Evolutionary conservation across 2,888 invertebrate species (phyloP).

Genomic region (Athrips mouffetella): DNA sequence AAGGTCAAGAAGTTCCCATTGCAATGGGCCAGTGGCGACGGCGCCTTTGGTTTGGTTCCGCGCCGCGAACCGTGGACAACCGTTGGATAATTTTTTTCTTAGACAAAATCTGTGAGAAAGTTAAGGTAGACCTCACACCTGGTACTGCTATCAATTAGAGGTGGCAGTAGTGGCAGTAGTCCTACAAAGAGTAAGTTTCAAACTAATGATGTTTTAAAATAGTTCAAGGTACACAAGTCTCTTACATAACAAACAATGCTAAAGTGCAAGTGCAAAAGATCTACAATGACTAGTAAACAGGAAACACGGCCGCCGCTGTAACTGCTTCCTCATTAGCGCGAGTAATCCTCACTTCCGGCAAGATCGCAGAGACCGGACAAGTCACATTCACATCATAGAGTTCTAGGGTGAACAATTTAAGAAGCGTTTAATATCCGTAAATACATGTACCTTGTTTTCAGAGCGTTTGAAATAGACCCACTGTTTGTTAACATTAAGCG

Average conservation of each 20-base stretch:
- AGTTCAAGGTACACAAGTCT: no score
- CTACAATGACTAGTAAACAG: constrained; percentile 4
- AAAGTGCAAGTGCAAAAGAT: not conserved
- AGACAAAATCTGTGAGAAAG: not conserved
- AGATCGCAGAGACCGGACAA: constrained; percentile 18
- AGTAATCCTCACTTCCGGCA: constrained; percentile 62
- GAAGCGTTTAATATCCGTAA: not conserved
- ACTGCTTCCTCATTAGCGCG: constrained; percentile 69
- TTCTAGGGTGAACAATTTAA: not conserved
- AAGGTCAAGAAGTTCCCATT: constrained; percentile 74
- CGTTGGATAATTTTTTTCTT: constrained; percentile 39
- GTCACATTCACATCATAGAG: no score
- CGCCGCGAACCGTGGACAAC: constrained; percentile 55
- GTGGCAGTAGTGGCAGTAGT: not conserved
- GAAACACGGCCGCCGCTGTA: constrained; percentile 36
- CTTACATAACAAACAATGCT: no score
- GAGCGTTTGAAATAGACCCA: no score
- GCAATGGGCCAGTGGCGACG: constrained; percentile 58
- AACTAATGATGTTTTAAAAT: not conserved
- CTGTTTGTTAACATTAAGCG: no score
- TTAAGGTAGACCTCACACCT: not conserved
- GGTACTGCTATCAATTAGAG: no score
- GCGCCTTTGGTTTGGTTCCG: constrained; percentile 40
- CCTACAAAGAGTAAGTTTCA: not conserved
- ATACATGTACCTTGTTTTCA: no score